Conservation (phyloP, 1,140 invertebrate species). For the Zaprionus gabonicus region DNA sequence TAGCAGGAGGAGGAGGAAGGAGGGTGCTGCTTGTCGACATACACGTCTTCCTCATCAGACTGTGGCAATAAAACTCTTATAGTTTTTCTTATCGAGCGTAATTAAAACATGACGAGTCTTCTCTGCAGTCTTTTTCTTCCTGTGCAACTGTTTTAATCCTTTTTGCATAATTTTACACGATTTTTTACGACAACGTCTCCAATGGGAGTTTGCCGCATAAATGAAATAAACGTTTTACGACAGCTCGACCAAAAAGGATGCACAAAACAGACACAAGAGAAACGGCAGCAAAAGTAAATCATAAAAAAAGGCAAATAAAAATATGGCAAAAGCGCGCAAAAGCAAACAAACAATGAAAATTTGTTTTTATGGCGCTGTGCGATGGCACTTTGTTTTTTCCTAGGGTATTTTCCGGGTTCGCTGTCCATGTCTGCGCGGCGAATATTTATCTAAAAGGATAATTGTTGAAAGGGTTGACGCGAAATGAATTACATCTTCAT, state of each 20-base stretch:
- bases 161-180: constrained; percentile 77
- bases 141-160: constrained; percentile 70
- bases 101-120: constrained; percentile 66
- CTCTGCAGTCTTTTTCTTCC: constrained; percentile 31
- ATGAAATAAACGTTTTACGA: constrained; percentile 82
- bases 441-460: constrained; percentile 81
- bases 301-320: constrained; percentile 60
- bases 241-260: constrained; percentile 17
- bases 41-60: constrained; percentile 17
- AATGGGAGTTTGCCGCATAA: constrained; percentile 77
- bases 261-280: constrained; percentile 25
- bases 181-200: constrained; percentile 70
- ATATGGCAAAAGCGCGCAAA: constrained; percentile 67
- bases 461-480: constrained; percentile 75
- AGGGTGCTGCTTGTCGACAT: background rate
- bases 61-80: constrained; percentile 61
- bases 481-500: constrained; percentile 80
- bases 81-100: constrained; percentile 67
- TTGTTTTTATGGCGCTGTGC: constrained; percentile 56
- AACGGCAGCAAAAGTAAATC: constrained; percentile 43
- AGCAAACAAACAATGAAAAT: constrained; percentile 68
- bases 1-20: background rate
- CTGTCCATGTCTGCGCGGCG: constrained; percentile 40
- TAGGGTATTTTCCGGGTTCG: constrained; percentile 26
- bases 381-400: constrained; percentile 45